Evolutionary conservation across 2,888 invertebrate species (phyloP).

Genomic region (Dastarcus helophoroides): DNA sequence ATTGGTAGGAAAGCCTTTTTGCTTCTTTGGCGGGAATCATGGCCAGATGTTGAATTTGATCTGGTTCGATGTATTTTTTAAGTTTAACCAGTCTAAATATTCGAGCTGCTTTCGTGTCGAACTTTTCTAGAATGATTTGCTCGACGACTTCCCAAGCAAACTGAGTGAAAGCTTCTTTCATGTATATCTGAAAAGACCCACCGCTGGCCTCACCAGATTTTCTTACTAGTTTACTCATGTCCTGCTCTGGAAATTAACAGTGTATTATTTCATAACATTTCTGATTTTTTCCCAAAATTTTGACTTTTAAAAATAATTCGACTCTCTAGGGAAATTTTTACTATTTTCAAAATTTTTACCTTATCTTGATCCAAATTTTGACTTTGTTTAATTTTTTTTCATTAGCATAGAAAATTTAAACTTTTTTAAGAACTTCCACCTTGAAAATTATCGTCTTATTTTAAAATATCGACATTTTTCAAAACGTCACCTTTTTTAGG

Average conservation of each 20-base stretch:
- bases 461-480: no score
- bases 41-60: slow-evolving; percentile 80
- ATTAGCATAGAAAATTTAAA: no score
- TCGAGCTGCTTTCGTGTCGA: slow-evolving; percentile 73
- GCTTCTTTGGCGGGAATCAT: slow-evolving; percentile 93
- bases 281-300: no score
- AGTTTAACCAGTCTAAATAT: slow-evolving; percentile 75
- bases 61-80: slow-evolving; percentile 80
- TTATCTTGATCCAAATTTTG: no score
- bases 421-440: no score
- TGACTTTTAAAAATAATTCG: no score
- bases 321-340: no score
- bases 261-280: slow-evolving; percentile 5
- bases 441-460: no score
- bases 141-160: slow-evolving; percentile 67
- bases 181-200: slow-evolving; percentile 68
- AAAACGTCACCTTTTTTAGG: no score
- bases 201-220: slow-evolving; percentile 72
- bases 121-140: slow-evolving; percentile 72
- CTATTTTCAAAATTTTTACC: no score
- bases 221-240: slow-evolving; percentile 61
- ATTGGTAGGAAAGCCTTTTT: slow-evolving; percentile 73
- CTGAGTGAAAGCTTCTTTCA: slow-evolving; percentile 56
- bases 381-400: no score
- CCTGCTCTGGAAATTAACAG: slow-evolving; percentile 51